Conservation (phyloP, 2,888 invertebrate species). For the Coremacera marginata region DNA sequence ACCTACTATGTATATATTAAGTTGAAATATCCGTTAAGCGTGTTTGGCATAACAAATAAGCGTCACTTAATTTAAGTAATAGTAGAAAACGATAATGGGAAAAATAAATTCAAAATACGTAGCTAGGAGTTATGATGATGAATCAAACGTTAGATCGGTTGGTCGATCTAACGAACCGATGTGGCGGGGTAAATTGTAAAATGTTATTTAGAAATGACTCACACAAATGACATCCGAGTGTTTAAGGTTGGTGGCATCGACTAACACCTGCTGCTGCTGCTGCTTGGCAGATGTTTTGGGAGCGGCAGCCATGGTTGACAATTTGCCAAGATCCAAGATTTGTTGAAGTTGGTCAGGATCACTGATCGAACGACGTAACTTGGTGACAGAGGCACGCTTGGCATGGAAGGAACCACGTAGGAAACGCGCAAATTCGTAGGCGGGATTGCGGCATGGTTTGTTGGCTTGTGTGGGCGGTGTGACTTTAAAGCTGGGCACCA, state of each 20-base stretch:
- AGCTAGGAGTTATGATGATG: neutral
- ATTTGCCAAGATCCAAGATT: slow-evolving; percentile 32
- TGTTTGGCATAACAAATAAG: too few relatives aligned
- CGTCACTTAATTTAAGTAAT: too few relatives aligned
- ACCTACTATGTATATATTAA: too few relatives aligned
- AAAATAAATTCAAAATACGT: neutral
- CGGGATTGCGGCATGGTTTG: slow-evolving; percentile 57
- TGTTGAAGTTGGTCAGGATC: slow-evolving; percentile 63
- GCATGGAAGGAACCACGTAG: slow-evolving; percentile 65
- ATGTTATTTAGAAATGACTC: slow-evolving; percentile 63
- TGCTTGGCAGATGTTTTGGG: neutral
- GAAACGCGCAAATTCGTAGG: slow-evolving; percentile 63
- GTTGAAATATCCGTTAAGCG: too few relatives aligned
- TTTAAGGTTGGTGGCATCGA: slow-evolving; percentile 54
- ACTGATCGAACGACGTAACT: slow-evolving; percentile 65
- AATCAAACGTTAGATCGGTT: neutral
- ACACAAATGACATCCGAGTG: slow-evolving; percentile 62
- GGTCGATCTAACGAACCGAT: neutral
- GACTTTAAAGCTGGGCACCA: slow-evolving; percentile 66
- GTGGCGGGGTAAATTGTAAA: neutral
- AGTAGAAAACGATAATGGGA: too few relatives aligned
- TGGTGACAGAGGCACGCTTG: slow-evolving; percentile 64
- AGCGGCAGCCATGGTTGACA: slow-evolving; percentile 39
- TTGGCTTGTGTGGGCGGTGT: slow-evolving; percentile 62
- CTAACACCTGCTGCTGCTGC: slow-evolving; percentile 41